These are phyloP conservation scores for Artemia sp. DNA, from an alignment of 2,888 invertebrate species.

Conservation along the genomic window DNA sequence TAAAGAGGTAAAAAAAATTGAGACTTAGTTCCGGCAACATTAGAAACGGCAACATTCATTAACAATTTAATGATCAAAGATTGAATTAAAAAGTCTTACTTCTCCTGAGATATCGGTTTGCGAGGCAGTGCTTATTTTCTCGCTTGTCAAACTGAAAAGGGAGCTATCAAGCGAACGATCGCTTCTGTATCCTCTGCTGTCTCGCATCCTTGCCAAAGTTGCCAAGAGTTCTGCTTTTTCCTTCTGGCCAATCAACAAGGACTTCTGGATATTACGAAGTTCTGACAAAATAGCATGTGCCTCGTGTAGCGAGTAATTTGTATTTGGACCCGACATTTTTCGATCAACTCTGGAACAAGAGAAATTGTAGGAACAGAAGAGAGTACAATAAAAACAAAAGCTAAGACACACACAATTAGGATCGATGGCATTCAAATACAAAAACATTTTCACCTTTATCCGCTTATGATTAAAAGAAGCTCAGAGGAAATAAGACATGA, in stretches of 20 bases:
- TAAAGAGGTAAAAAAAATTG: too few relatives aligned
- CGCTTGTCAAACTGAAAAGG: constrained; percentile 61
- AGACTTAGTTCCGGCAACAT: too few relatives aligned
- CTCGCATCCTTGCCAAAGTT: constrained; percentile 77
- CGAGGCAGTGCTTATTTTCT: constrained; percentile 79
- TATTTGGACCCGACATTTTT: constrained; percentile 63
- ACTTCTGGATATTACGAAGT: constrained; percentile 77
- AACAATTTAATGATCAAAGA: too few relatives aligned
- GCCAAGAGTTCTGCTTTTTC: constrained; percentile 87
- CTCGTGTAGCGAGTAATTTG: constrained; percentile 78
- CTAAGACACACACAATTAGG: too few relatives aligned
- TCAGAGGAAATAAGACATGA: too few relatives aligned
- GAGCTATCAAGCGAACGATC: constrained; percentile 55
- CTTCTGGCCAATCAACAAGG: constrained; percentile 72
- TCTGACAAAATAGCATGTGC: constrained; percentile 92
- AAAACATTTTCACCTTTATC: too few relatives aligned
- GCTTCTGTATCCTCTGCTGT: constrained; percentile 40
- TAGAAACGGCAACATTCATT: too few relatives aligned
- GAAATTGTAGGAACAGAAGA: too few relatives aligned
- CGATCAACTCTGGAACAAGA: constrained; percentile 56
- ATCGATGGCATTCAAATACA: too few relatives aligned
- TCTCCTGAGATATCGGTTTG: constrained; percentile 90
- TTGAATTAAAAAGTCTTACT: constrained; percentile 31
- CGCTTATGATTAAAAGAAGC: too few relatives aligned
- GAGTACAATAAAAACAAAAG: too few relatives aligned